A percentile compares a stretch with the other conserved stretches of the same genome.
Conservation (phyloP, 2,797 vertebrate species). For the Pterois miles region DNA sequence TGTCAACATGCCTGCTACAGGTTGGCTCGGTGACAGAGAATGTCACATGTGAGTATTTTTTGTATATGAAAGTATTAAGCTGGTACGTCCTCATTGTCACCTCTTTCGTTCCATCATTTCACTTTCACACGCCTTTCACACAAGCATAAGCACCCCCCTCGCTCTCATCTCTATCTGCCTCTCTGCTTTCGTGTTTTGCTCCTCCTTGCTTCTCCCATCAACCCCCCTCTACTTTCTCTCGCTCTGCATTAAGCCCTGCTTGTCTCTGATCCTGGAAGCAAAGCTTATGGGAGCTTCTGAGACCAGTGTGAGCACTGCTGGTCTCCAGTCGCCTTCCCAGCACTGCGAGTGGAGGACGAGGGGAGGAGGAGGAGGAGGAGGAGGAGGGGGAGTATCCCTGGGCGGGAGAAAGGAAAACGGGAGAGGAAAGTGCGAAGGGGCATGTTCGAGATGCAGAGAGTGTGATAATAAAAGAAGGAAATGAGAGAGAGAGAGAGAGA, state of each 20-base stretch:
- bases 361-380: conserved; percentile 16
- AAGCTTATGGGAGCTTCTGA: conserved; percentile 63
- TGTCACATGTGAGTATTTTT: neutral
- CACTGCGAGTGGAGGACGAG: conserved; percentile 36
- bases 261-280: conserved; percentile 70
- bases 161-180: conserved; percentile 62
- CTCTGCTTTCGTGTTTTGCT: conserved; percentile 80
- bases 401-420: conserved; percentile 19
- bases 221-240: conserved; percentile 32
- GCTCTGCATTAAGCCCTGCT: conserved; percentile 71
- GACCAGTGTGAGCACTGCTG: conserved; percentile 66
- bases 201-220: conserved; percentile 57
- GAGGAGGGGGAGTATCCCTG: conserved; percentile 31
- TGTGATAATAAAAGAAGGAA: conserved; percentile 30
- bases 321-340: conserved; percentile 60
- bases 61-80: neutral
- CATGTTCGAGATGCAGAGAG: conserved; percentile 35
- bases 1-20: neutral
- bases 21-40: neutral
- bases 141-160: conserved; percentile 32
- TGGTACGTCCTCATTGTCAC: conserved; percentile 5
- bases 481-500: conserved; percentile 27
- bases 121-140: conserved; percentile 41
- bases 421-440: conserved; percentile 41
- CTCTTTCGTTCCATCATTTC: conserved; percentile 43